Base-by-base conservation (phyloP, 2,797 vertebrate species). In the Aldrovandia affinis region DNA sequence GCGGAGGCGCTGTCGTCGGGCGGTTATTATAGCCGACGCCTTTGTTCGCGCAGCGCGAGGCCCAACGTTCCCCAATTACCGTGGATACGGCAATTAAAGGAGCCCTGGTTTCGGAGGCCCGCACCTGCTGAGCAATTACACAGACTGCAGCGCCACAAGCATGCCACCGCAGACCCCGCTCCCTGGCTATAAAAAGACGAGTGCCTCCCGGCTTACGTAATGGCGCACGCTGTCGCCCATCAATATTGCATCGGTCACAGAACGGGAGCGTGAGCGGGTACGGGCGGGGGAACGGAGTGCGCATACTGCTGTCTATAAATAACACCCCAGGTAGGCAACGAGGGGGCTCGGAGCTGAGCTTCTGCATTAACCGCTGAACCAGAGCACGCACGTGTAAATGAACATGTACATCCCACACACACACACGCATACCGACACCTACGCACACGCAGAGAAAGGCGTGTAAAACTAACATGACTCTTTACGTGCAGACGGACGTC, bases 111-210 rank as follows among this genome's bases (percentile, higher is more conserved):
- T 14, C 39, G 28, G n/a, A n/a, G 59, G 39, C 22, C 10, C 36
- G 36, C 18, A 22, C 36, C 50, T 30, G 28, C 28, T n/a, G 14
- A n/a, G 22, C 73, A 33, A 78, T 78, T 78, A 78, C 54, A 25
- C 30, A 8, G 61, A 44, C 63, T 18, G 33, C 82, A 44, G 39
- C 8, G 30, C 39, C 57, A 7, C 36, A 10, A 68, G 57, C 55
- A 39, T 18, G 22, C 54, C 50, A 33, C 15, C 28, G 52, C 78
- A 4, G 9, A 12, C 9, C 81, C 30, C 22, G n/a, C 33, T n/a
- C n/a, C 33, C 52, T 0, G 30, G 50, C 70, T 83, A 83, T 83
- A 83, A 78, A 83, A 77, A 83, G 82, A 78, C 20, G 12, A 39
- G 47, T n/a, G 10, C 54, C 28, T 22, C 20, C 28, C 9, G 8